A percentile compares a stretch with the other conserved stretches of the same genome.
Conservation (phyloP, 2,113 vertebrate species). For the Planiliza haematocheilus region DNA sequence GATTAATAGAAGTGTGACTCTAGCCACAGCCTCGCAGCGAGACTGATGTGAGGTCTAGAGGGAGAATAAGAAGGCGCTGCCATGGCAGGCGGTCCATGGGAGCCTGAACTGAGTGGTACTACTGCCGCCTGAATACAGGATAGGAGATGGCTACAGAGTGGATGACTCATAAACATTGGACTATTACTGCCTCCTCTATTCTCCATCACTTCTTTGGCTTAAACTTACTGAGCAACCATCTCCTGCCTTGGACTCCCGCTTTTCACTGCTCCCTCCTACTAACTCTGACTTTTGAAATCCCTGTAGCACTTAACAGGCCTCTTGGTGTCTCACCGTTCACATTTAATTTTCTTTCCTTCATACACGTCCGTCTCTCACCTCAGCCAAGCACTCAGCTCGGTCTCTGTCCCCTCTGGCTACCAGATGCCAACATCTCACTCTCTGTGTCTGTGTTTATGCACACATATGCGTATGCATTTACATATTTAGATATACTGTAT, state of each 20-base stretch:
- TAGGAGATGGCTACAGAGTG: slow-evolving; percentile 10
- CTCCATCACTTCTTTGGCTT: slow-evolving; percentile 38
- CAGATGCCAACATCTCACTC: slow-evolving; percentile 46
- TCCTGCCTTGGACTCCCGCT: slow-evolving; percentile 19
- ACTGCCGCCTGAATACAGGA: slow-evolving; percentile 50
- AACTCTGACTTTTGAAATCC: slow-evolving; percentile 48
- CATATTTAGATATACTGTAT: neutral
- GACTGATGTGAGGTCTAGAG: slow-evolving; percentile 56
- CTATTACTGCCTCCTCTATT: slow-evolving; percentile 42
- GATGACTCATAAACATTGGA: slow-evolving; percentile 43
- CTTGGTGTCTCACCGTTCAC: slow-evolving; percentile 53
- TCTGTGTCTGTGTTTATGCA: slow-evolving; percentile 23
- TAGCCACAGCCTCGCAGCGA: slow-evolving; percentile 11
- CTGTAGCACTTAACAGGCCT: slow-evolving; percentile 59
- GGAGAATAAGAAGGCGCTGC: slow-evolving; percentile 45
- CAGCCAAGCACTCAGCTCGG: slow-evolving; percentile 29
- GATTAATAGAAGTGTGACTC: slow-evolving; percentile 57
- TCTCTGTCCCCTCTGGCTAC: slow-evolving; percentile 23
- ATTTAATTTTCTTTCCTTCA: slow-evolving; percentile 55
- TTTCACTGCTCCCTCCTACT: slow-evolving; percentile 38
- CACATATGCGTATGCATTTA: neutral
- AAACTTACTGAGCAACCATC: slow-evolving; percentile 21
- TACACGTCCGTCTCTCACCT: slow-evolving; percentile 43
- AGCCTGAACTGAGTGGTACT: slow-evolving; percentile 55
- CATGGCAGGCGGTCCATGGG: slow-evolving; percentile 48